phyloP scores from a whole-genome alignment of 2,797 vertebrate species.

The Galago senegalensis region DNA sequence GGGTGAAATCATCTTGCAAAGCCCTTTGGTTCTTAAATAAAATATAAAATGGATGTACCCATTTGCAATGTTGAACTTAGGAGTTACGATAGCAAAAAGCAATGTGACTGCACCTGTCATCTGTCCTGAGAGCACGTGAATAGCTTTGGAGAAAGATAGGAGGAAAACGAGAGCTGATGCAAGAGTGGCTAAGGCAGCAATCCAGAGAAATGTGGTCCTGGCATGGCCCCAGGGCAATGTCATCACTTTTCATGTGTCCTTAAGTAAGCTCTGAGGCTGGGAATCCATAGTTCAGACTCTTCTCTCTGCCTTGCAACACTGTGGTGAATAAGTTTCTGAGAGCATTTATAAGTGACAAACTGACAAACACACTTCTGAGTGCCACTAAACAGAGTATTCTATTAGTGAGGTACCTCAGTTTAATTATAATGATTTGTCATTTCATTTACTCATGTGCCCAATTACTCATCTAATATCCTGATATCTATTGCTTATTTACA shows the following conservation, averaged over 20 bases:
- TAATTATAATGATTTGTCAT: neutral
- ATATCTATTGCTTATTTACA: neutral
- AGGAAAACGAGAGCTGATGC: neutral
- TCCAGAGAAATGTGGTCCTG: no score
- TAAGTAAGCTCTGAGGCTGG: neutral
- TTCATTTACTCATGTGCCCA: neutral
- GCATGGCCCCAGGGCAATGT: accelerated
- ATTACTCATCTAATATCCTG: neutral
- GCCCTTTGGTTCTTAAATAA: neutral
- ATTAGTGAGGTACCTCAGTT: neutral
- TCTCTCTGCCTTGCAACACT: neutral
- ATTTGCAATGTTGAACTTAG: neutral
- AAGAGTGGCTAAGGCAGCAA: no score
- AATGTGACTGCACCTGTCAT: accelerated
- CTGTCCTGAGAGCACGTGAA: accelerated
- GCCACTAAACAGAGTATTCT: neutral
- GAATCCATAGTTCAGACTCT: neutral
- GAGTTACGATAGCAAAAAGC: neutral
- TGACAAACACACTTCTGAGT: neutral
- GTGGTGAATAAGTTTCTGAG: neutral
- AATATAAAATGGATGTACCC: neutral
- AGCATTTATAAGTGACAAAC: neutral
- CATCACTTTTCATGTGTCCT: neutral
- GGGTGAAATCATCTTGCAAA: neutral
- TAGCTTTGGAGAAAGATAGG: neutral